A percentile compares a stretch with the other conserved stretches of the same genome.
These are phyloP conservation scores for Melangyna quadrimaculata DNA, from an alignment of 2,888 invertebrate species.

Conservation along the genomic window DNA sequence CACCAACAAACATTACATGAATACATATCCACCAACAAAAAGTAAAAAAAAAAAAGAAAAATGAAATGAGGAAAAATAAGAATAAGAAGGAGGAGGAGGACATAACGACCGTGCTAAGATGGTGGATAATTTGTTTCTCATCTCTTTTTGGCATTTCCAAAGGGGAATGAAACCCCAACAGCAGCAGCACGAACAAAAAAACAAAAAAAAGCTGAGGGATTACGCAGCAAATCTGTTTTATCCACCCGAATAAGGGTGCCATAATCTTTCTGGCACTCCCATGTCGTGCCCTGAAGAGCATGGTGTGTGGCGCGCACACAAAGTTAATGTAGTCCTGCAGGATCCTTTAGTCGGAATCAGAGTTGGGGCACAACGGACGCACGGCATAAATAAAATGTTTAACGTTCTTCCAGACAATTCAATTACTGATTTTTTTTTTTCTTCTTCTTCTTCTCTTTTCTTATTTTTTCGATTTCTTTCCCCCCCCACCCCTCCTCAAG, in stretches of 20 bases:
- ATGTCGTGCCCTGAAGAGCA: constrained; percentile 23
- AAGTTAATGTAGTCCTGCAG: constrained; percentile 67
- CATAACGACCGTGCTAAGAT: constrained; percentile 71
- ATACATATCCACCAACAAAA: constrained; percentile 41
- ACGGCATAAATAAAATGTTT: constrained; percentile 68
- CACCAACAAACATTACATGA: constrained; percentile 41
- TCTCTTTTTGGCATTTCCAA: constrained; percentile 46
- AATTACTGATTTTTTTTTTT: constrained; percentile 53
- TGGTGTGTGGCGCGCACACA: constrained; percentile 44
- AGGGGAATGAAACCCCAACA: constrained; percentile 38
- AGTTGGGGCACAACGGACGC: not conserved
- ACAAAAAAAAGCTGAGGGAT: constrained; percentile 64
- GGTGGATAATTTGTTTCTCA: constrained; percentile 72
- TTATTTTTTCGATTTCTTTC: not conserved
- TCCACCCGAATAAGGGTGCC: constrained; percentile 72
- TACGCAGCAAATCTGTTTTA: constrained; percentile 72
- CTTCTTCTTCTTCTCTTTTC: not conserved
- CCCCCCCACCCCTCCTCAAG: too few species aligned
- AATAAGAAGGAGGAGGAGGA: not conserved
- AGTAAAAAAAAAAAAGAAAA: constrained; percentile 34
- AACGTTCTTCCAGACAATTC: constrained; percentile 70
- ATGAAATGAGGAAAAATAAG: not conserved
- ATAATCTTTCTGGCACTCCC: constrained; percentile 68
- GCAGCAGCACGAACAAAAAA: not conserved
- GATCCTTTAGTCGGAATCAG: constrained; percentile 11